Evolutionary conservation across 30 jellyfish, hydroid and myxozoan genomes (phyloP), one percentile per base, ranked within the genome.

Genomic region (Clytia hemisphaerica): DNA sequence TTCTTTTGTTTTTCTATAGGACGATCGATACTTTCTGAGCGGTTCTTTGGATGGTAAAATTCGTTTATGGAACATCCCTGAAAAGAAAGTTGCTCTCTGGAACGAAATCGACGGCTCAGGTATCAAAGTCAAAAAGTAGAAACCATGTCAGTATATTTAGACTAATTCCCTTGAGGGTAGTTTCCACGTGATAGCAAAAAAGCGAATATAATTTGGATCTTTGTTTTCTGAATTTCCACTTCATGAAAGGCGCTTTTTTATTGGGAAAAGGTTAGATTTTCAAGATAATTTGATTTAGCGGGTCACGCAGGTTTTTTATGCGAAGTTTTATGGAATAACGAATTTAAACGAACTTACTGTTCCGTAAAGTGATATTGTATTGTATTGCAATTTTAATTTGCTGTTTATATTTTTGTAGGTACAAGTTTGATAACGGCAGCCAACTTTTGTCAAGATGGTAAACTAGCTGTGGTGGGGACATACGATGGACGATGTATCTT

Each of bases 91-190:
- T 27, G 95, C 95, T 6, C 48, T 85, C 10, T 85, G 95, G 95
- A 85, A 85, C 36, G 95, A 85, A 58, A 85, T 85, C 49, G 95
- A 85, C 66, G 95, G 95, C 7, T 77, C 95, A 60, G 93, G 95
- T 77, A 61, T 14, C 64, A n/a, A n/a, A n/a, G n/a, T n/a, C n/a
- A n/a, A n/a, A n/a, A n/a, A n/a, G n/a, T n/a, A n/a, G 16, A 40
- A 10, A 9, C 53, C 16, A 9, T 7, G 10, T 40, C 16, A 16
- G 10, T 40, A n/a, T n/a, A n/a, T n/a, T n/a, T n/a, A n/a, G n/a
- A n/a, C n/a, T n/a, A n/a, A n/a, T n/a, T n/a, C n/a, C n/a, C n/a
- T n/a, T n/a, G n/a, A n/a, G n/a, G n/a, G n/a, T n/a, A n/a, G n/a
- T n/a, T n/a, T n/a, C n/a, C n/a, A n/a, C n/a, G n/a, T n/a, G n/a